Conservation (phyloP, 1,140 invertebrate species). For the Apis florea region DNA sequence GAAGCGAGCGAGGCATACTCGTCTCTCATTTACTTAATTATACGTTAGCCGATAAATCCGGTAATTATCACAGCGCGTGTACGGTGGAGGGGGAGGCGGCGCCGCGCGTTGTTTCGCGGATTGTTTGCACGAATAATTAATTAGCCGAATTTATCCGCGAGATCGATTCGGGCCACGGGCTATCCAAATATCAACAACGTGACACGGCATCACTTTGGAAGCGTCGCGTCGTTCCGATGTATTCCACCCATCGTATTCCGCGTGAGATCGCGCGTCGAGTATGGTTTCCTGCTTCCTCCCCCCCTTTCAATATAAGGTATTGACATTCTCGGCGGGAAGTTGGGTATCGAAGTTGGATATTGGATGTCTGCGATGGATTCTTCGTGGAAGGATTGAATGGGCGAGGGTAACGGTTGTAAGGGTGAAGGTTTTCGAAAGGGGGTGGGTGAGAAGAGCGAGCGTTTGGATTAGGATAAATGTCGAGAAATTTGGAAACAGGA, state of each 20-base stretch:
- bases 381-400: background rate
- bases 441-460: no score
- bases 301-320: background rate
- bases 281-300: background rate
- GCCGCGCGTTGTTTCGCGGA: background rate
- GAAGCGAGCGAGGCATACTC: background rate
- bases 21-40: slow-evolving; percentile 1
- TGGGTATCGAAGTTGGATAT: background rate
- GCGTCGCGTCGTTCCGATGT: background rate
- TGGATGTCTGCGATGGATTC: background rate
- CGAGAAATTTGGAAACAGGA: no score
- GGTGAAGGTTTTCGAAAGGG: background rate
- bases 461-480: no score
- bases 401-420: background rate
- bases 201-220: slow-evolving; percentile 11
- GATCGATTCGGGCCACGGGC: background rate
- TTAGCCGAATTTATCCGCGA: slow-evolving; percentile 27
- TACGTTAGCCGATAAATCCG: slow-evolving; percentile 18
- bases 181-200: slow-evolving; percentile 33
- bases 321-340: background rate
- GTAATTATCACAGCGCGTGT: slow-evolving; percentile 4
- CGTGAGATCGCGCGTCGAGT: background rate
- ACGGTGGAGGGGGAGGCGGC: background rate
- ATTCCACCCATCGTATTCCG: background rate
- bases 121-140: slow-evolving; percentile 31